phyloP scores from a whole-genome alignment of 2,113 vertebrate species.

The Charina bottae region DNA sequence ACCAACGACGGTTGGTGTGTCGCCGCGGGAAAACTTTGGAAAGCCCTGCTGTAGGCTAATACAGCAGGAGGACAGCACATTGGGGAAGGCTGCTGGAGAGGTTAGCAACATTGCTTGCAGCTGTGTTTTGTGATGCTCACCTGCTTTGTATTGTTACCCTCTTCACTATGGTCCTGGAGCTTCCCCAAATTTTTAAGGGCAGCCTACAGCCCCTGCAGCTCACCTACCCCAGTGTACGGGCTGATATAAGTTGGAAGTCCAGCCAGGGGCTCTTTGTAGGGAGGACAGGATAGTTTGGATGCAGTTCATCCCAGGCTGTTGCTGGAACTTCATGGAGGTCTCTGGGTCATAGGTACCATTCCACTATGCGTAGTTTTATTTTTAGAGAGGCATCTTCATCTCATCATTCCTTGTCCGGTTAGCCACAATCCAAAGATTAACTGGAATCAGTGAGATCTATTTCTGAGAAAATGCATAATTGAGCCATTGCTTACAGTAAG shows the following conservation, averaged over 20 bases:
- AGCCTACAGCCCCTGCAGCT: neutral
- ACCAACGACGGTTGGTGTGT: too few species aligned
- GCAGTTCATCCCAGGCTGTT: neutral
- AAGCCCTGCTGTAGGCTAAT: neutral
- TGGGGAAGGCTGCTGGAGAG: neutral
- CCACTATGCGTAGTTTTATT: neutral
- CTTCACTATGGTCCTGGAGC: neutral
- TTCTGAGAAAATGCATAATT: conserved; percentile 15
- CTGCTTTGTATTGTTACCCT: neutral
- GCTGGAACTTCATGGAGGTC: neutral
- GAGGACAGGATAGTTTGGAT: neutral
- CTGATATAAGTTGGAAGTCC: too few species aligned
- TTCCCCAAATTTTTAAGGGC: neutral
- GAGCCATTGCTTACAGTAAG: conserved; percentile 26
- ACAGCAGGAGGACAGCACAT: neutral
- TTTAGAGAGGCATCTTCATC: neutral
- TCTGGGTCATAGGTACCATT: neutral
- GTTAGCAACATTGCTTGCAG: neutral
- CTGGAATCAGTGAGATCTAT: neutral
- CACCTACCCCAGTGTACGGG: neutral
- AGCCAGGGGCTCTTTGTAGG: neutral
- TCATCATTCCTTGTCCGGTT: neutral
- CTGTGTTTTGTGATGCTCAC: neutral
- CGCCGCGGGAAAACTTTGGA: too few species aligned
- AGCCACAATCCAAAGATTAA: neutral